Evolutionary conservation across 2,113 vertebrate genomes (phyloP).

Genomic region (Nothocercus julius): DNA sequence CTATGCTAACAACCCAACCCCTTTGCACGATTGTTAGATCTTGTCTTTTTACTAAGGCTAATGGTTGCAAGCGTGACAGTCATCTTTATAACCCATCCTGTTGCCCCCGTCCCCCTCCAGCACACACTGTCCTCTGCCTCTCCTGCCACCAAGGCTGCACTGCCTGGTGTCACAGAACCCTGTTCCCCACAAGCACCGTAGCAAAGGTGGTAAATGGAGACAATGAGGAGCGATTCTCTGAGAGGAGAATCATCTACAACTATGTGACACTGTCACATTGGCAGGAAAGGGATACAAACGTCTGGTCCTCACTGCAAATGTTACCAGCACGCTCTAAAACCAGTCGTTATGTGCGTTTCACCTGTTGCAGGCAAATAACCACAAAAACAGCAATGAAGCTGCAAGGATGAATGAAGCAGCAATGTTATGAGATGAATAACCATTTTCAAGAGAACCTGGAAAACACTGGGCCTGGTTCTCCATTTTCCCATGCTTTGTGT

Average conservation of each 20-base stretch:
- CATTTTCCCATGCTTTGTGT: neutral
- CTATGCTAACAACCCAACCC: neutral
- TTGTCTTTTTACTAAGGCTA: neutral
- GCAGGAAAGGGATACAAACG: neutral
- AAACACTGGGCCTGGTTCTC: neutral
- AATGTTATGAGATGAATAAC: neutral
- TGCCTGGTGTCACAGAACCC: neutral
- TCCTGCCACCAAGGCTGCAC: fast-evolving
- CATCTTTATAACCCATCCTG: neutral
- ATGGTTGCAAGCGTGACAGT: neutral
- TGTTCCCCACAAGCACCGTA: neutral
- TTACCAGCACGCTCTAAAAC: neutral
- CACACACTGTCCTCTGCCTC: neutral
- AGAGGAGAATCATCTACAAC: neutral
- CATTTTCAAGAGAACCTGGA: neutral
- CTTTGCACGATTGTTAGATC: neutral
- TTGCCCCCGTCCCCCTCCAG: neutral
- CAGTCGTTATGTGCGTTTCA: fast-evolving
- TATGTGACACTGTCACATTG: neutral
- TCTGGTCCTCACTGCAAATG: neutral
- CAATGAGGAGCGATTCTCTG: neutral
- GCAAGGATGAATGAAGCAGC: neutral
- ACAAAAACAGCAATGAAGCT: neutral
- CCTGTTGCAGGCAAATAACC: neutral
- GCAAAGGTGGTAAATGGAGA: too few species aligned